Evolutionary conservation across 2,797 vertebrate species (phyloP).

Genomic region (Fundulus diaphanus): DNA sequence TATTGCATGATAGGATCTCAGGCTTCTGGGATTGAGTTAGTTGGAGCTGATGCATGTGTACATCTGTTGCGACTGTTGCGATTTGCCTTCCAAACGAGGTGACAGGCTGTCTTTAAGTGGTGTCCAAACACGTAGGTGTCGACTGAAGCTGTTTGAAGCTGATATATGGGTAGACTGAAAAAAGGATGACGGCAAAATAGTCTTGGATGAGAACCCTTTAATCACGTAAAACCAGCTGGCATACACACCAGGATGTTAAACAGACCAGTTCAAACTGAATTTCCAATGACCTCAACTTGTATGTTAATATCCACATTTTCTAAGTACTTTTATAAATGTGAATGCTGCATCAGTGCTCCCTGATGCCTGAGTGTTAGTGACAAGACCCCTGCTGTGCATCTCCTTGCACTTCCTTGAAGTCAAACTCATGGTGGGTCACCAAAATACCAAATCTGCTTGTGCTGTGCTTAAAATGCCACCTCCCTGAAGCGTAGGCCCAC

Average conservation of each 20-base stretch:
- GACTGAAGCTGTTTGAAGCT: background rate
- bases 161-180: background rate
- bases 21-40: background rate
- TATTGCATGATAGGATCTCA: background rate
- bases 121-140: slow-evolving; percentile 42
- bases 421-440: slow-evolving; percentile 37
- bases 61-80: slow-evolving; percentile 19
- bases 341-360: background rate
- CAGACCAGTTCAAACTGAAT: background rate
- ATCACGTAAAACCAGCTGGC: background rate
- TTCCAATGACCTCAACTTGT: background rate
- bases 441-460: slow-evolving; percentile 48
- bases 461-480: slow-evolving; percentile 31
- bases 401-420: slow-evolving; percentile 31
- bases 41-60: slow-evolving; percentile 19
- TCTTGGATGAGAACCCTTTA: background rate
- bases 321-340: background rate
- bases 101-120: slow-evolving; percentile 34
- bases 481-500: slow-evolving; percentile 20
- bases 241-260: background rate
- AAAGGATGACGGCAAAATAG: background rate
- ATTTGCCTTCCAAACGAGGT: slow-evolving; percentile 3
- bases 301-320: background rate
- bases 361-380: slow-evolving; percentile 36
- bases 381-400: slow-evolving; percentile 22